Evolutionary conservation across 2,113 vertebrate genomes (phyloP), one percentile per base, ranked within the genome.

Genomic region (Platycercus adscitus): DNA sequence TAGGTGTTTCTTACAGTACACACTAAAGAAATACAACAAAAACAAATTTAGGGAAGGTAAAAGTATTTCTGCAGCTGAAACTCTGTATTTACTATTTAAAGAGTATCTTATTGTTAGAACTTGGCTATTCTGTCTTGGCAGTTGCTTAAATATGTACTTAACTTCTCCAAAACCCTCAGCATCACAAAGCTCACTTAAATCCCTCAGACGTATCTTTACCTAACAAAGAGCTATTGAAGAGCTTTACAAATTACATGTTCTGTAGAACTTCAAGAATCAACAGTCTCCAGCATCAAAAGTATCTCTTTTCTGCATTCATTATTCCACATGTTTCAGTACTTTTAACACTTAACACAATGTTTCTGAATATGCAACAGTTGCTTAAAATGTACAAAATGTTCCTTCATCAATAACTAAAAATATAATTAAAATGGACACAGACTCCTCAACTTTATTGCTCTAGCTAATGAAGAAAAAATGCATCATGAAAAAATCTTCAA

Each of bases 11-110:
- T 96, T 90, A 97, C 88, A 91, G 55, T 68, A 28, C 8, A 43
- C 3, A 33, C 93, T 97, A 81, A 95, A 91, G 87, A 96, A 97
- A 96, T 14, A 69, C 13, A 97, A 97, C 5, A 91, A 91, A 97
- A 97, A 65, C 41, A 92, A 65, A 86, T 87, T 94, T 24, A 96
- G 84, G n/a, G 35, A 86, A 82, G 19, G 33, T 53, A 93, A 72
- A 93, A 26, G n/a, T 9, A 56, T 60, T 47, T 65, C 88, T 53
- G 29, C 50, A 69, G 55, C 11, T 20, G 25, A 56, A 82, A 73
- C 6, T 75, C 29, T 25, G 50, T 44, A 52, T 29, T 33, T 53
- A 90, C 55, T 77, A 41, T 6, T 25, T 1, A 61, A 87, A 61
- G 17, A 56, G 35, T 11, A 44, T 7, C 2, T 60, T 24, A n/a